These are phyloP conservation scores for Diloba caeruleocephala DNA, from an alignment of 2,888 invertebrate species.

Conservation along the genomic window DNA sequence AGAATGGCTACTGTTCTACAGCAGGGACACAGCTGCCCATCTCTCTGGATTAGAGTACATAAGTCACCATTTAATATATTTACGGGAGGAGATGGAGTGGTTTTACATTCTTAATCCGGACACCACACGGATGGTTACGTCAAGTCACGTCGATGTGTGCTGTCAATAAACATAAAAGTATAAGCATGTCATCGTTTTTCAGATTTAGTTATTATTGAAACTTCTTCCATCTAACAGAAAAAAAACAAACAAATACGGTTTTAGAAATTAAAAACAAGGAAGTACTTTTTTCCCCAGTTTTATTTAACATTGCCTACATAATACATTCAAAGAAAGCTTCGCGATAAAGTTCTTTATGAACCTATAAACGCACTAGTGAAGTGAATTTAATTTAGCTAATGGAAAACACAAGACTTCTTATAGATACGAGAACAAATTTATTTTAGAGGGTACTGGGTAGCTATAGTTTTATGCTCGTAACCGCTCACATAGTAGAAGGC, in stretches of 20 bases:
- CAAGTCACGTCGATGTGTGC: too few species aligned
- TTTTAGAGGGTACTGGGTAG: slow-evolving; percentile 38
- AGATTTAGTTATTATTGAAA: too few species aligned
- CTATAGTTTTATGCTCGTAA: slow-evolving; percentile 59
- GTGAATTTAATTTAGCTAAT: slow-evolving; percentile 72
- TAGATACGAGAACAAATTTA: slow-evolving; percentile 45
- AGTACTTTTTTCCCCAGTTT: slow-evolving; percentile 11
- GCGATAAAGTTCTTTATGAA: slow-evolving; percentile 60
- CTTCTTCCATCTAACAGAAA: not conserved
- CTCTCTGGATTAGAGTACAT: too few species aligned
- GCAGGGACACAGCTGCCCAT: too few species aligned
- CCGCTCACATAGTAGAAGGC: slow-evolving; percentile 55
- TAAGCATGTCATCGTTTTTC: too few species aligned
- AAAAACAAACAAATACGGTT: not conserved
- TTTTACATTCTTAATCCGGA: too few species aligned
- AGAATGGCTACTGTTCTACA: too few species aligned
- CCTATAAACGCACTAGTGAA: slow-evolving; percentile 59
- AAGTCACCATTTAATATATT: too few species aligned
- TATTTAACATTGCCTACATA: slow-evolving; percentile 25
- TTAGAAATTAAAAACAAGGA: not conserved
- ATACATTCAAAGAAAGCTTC: slow-evolving; percentile 44
- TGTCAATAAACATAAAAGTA: too few species aligned
- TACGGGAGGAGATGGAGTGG: too few species aligned
- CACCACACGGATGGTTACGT: too few species aligned
- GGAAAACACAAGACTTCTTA: slow-evolving; percentile 58